phyloP scores from a whole-genome alignment of 2,888 invertebrate species.

The Electrophaes corylata region DNA sequence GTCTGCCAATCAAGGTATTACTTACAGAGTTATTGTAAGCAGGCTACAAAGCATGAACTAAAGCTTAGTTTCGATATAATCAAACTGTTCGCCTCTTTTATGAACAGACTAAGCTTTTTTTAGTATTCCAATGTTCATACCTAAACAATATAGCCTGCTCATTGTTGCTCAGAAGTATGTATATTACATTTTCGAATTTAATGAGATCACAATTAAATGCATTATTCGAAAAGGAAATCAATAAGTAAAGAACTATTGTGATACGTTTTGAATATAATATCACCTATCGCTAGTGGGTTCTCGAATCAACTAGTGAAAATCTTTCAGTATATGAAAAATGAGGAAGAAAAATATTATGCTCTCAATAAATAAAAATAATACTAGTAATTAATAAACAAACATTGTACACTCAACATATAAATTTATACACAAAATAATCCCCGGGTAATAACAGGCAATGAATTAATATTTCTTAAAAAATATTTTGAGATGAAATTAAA shows the following conservation, averaged over 20 bases:
- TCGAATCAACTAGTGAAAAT: conserved; percentile 24
- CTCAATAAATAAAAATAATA: too few species aligned
- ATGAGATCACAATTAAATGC: conserved; percentile 82
- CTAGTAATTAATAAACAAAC: too few species aligned
- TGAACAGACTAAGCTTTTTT: too few species aligned
- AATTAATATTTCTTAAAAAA: too few species aligned
- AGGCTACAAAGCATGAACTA: not conserved
- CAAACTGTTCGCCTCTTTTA: not conserved
- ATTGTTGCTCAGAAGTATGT: conserved; percentile 47
- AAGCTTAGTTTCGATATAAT: not conserved
- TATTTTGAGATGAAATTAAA: too few species aligned
- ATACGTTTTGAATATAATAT: conserved; percentile 40
- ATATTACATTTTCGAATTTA: conserved; percentile 38
- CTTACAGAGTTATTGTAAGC: conserved; percentile 16
- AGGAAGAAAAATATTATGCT: too few species aligned
- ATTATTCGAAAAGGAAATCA: conserved; percentile 59
- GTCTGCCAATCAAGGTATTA: conserved; percentile 31
- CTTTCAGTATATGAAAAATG: too few species aligned
- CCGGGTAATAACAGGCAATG: too few species aligned
- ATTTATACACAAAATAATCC: too few species aligned
- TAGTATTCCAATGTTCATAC: conserved; percentile 33
- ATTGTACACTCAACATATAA: too few species aligned
- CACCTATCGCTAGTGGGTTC: conserved; percentile 35
- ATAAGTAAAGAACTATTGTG: conserved; percentile 42
- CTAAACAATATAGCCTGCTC: conserved; percentile 26